Base-by-base conservation (phyloP, 2,888 invertebrate species). In the Tetrapedia diversipes region DNA sequence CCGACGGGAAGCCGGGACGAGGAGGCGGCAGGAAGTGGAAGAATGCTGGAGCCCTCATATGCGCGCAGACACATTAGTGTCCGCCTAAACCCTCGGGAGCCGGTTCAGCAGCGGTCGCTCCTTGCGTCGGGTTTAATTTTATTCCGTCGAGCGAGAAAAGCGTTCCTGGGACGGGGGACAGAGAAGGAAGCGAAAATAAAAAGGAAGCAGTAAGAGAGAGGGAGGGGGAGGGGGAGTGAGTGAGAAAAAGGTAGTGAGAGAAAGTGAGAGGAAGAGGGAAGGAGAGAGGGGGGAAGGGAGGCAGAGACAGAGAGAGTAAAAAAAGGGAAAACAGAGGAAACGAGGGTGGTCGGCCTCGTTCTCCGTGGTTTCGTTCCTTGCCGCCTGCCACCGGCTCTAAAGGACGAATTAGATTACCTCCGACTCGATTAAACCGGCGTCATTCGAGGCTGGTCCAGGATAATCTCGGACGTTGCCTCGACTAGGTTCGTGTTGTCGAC, bases 321-420 rank as follows among this genome's bases (percentile, higher is more conserved):
- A 70, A 37, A 61, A 34, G 53, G 41, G 73, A 65, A 73, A 73
- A 72, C 57, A 67, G 37, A 60, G 81, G 64, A 79, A 83, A 79
- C 79, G 79, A 82, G 78, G 68, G 59, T 67, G 57, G 72, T 64
- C 67, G 70, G 77, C 56, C 70, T 69, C 75, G 73, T 77, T 80
- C 79, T 54, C 81, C 61, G 80, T 45, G 83, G 86, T 84, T 86
- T 86, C 81, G 85, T 78, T 86, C 51, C 82, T 81, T 56, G 59
- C 70, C 63, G 79, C 67, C n/a, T 72, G 76, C 61, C 65, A 71
- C 60, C 39, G 73, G 56, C 81, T 81, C 77, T 79, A 79, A 80
- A 84, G 82, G 82, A 82, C 81, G 84, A 84, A 84, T 84, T 84
- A 84, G 85, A 84, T 84, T 84, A 84, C 78, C 84, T 53, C 73